Evolutionary conservation across 2,888 invertebrate genomes (phyloP), one percentile per base, ranked within the genome.

Genomic region (Leistus spinibarbis): DNA sequence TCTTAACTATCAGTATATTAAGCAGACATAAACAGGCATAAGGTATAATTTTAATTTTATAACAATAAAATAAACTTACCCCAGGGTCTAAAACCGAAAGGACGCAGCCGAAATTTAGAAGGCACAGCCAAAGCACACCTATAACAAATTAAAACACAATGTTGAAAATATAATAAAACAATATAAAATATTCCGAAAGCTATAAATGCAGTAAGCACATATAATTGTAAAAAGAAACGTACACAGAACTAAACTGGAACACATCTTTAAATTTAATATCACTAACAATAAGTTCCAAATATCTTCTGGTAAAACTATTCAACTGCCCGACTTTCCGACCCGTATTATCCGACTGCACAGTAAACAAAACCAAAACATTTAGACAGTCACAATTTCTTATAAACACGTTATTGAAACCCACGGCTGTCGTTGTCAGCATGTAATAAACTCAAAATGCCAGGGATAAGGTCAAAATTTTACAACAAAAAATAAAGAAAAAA

Each of bases 41-140:
- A n/a, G 65, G 23, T 16, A 10, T 16, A 13, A 24, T 65, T 7
- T 65, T 63, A n/a, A 16, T 65, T 53, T 19, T 20, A 68, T 56
- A 63, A 20, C 20, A 63, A 53, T 53, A 27, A 17, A 9, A 66
- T 66, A 17, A 66, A 84, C 86, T 84, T 82, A 86, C 86, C 80
- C 86, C 86, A 76, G 86, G 86, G 83, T 86, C 85, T 82, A 85
- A 83, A 82, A 85, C 84, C 81, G 83, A 80, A 79, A 81, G 83
- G 82, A 82, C 83, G 80, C 81, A 81, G 79, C 83, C 84, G 81
- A 83, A 82, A 81, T 83, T 83, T 78, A 85, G 80, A 72, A 86
- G 82, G 80, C 82, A 83, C 77, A 86, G 82, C 85, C 85, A 85
- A 78, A 86, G 80, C 76, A 86, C 81, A 81, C 84, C 86, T 86